Conservation (phyloP, 2,797 vertebrate species). For the Esox masquinongy region DNA sequence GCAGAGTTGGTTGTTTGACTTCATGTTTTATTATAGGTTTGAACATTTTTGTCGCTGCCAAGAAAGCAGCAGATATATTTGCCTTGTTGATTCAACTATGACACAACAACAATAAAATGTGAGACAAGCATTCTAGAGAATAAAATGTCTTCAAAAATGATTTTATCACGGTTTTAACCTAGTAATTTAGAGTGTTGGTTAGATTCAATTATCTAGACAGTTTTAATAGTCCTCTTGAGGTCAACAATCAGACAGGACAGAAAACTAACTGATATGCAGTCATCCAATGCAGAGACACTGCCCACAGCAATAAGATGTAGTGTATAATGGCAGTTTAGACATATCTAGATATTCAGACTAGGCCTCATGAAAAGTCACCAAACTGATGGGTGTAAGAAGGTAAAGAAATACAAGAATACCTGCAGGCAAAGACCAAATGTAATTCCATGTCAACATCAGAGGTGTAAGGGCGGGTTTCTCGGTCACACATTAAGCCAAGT, state of each 20-base stretch:
- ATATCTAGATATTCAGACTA: conserved; percentile 46
- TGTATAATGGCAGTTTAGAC: conserved; percentile 51
- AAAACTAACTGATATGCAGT: conserved; percentile 37
- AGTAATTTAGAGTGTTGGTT: neutral
- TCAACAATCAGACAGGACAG: conserved; percentile 36
- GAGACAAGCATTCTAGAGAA: neutral
- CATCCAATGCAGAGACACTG: conserved; percentile 34
- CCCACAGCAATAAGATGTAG: conserved; percentile 42
- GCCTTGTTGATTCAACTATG: neutral
- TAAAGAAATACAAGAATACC: conserved; percentile 40
- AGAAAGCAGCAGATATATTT: conserved; percentile 3
- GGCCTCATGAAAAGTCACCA: conserved; percentile 44
- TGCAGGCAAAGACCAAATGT: conserved; percentile 6
- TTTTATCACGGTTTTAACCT: neutral
- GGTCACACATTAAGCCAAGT: too few relatives aligned
- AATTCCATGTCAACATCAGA: conserved; percentile 21
- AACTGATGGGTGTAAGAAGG: conserved; percentile 9
- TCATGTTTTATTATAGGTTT: too few relatives aligned
- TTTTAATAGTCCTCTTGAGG: neutral
- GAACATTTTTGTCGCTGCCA: neutral
- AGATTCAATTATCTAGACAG: neutral
- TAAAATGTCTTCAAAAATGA: neutral
- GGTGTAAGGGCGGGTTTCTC: too few relatives aligned
- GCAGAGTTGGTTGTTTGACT: too few relatives aligned
- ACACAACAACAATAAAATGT: neutral